phyloP scores from a whole-genome alignment of 2,888 invertebrate genomes.

The Chymomyza amoena region DNA sequence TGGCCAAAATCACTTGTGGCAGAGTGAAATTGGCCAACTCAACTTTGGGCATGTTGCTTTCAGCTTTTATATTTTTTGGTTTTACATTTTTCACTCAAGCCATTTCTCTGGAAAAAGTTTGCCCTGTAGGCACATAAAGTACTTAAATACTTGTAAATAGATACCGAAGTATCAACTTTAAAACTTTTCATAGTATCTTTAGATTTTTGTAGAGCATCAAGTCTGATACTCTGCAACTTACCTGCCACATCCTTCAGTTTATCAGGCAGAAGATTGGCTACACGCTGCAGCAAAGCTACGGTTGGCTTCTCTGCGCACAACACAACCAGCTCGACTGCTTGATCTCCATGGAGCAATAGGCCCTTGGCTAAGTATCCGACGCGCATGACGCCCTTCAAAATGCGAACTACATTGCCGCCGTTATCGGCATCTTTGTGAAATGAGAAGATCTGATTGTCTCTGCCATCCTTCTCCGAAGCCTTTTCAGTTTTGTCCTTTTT shows the following conservation, averaged over 20 bases:
- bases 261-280: conserved; percentile 89
- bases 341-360: conserved; percentile 92
- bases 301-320: conserved; percentile 97
- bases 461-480: conserved; percentile 83
- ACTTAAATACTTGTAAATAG: conserved; percentile 17
- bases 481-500: conserved; percentile 76
- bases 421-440: conserved; percentile 84
- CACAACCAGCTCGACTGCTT: conserved; percentile 94
- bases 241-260: conserved; percentile 87
- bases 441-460: conserved; percentile 89
- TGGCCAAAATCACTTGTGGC: conserved; percentile 57
- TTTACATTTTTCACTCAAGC: conserved; percentile 49
- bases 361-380: conserved; percentile 94
- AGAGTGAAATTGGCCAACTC: conserved; percentile 65
- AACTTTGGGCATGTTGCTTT: conserved; percentile 24
- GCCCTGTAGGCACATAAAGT: background rate
- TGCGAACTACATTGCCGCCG: conserved; percentile 81
- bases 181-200: background rate
- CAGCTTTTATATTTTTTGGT: conserved; percentile 18
- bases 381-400: conserved; percentile 97
- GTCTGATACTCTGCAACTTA: conserved; percentile 77
- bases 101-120: conserved; percentile 77
- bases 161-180: conserved; percentile 38
- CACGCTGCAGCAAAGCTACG: conserved; percentile 89
- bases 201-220: background rate